Base-by-base conservation (phyloP, 2,797 vertebrate genomes). In the Discoglossus pictus region DNA sequence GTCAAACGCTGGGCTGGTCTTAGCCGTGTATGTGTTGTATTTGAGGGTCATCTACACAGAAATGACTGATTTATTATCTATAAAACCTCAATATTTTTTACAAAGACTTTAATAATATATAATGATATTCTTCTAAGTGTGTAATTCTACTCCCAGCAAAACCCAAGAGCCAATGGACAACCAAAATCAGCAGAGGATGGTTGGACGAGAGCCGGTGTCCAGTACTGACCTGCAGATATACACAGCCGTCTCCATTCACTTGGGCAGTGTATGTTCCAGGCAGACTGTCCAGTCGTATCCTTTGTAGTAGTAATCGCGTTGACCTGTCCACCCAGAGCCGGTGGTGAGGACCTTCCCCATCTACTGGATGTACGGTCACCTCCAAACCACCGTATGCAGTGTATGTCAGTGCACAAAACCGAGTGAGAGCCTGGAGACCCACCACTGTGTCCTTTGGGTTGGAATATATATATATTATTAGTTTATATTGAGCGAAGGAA, bases 391-490 rank as follows among this genome's bases (percentile, higher is more conserved):
- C 76, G 18, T 68, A 46, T 0, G 17, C 70, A 56, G 59, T 78
- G 65, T 84, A 78, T 0, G 83, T 88, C 47, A 75, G 63, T 0
- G 68, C 62, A 47, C 79, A 84, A 0, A 84, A 89, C 35, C 58
- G 82, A 59, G 84, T 74, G 55, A 88, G 31, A 39, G 83, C 83
- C 7, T 88, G 79, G 56, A 89, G 76, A 46, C 82, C 85, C 0
- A 87, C 83, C 39, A 84, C 76, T 0, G 87, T 88, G 76, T 88
- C 87, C 87, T 89, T 65, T 7, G 74, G 72, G 76, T 34, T n/a
- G n/a, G n/a, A n/a, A n/a, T n/a, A n/a, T n/a, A n/a, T n/a, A n/a
- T n/a, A n/a, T n/a, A n/a, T n/a, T n/a, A n/a, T n/a, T n/a, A n/a
- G n/a, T n/a, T n/a, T n/a, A n/a, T n/a, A n/a, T n/a, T n/a, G n/a